Evolutionary conservation across 2,888 invertebrate genomes (phyloP).

Genomic region (Pimpla rufipes): DNA sequence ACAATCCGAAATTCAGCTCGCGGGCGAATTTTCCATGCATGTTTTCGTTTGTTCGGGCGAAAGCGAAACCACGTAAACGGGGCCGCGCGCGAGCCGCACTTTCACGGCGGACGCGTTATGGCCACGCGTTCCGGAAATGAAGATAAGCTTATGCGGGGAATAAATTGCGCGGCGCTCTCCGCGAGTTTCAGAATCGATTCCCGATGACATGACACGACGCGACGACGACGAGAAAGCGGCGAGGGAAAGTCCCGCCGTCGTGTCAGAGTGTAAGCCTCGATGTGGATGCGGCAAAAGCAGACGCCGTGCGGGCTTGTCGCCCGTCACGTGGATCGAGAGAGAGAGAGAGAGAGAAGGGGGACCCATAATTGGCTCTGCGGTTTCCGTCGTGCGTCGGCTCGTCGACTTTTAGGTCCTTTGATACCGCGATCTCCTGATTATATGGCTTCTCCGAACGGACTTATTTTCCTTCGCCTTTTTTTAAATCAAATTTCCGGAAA

Average conservation of each 20-base stretch:
- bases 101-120: not conserved
- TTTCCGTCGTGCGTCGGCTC: not conserved
- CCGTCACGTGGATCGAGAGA: not conserved
- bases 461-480: no score
- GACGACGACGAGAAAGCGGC: constrained; percentile 74
- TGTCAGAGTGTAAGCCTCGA: not conserved
- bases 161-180: not conserved
- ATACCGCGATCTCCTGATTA: constrained; percentile 8
- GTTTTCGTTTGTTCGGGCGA: constrained; percentile 15
- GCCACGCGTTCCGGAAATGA: constrained; percentile 16
- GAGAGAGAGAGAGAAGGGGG: no score
- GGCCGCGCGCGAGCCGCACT: not conserved
- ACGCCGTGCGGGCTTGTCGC: not conserved
- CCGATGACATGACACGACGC: constrained; percentile 35
- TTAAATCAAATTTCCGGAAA: not conserved
- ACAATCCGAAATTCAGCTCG: not conserved
- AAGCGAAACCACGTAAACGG: constrained; percentile 15
- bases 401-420: constrained; percentile 1
- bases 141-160: constrained; percentile 2
- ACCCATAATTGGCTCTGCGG: constrained; percentile 21
- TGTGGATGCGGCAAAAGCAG: not conserved
- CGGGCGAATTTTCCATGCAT: not conserved
- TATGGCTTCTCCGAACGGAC: not conserved
- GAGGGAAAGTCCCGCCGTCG: constrained; percentile 69
- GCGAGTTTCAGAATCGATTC: constrained; percentile 30